Evolutionary conservation across 2,797 vertebrate species (phyloP).

Genomic region (Myotis planiceps): DNA sequence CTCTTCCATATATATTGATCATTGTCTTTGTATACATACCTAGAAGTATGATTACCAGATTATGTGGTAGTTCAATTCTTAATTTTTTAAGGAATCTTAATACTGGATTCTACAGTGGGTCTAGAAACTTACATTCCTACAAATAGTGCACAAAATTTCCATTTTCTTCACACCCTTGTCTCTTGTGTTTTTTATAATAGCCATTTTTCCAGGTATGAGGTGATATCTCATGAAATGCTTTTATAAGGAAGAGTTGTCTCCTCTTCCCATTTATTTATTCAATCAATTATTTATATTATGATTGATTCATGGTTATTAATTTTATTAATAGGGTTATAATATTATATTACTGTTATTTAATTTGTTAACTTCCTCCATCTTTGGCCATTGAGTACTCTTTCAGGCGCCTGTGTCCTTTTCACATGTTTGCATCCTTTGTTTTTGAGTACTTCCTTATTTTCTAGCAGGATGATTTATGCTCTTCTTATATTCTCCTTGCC

Average conservation of each 20-base stretch:
- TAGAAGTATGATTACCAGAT: neutral
- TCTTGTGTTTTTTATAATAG: neutral
- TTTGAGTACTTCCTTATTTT: constrained; percentile 11
- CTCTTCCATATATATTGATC: neutral
- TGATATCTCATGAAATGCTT: neutral
- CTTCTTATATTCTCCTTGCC: neutral
- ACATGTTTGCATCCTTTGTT: neutral
- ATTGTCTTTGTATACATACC: neutral
- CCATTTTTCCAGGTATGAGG: neutral
- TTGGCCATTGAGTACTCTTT: neutral
- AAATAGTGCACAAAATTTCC: neutral
- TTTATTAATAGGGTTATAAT: neutral
- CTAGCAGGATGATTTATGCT: neutral
- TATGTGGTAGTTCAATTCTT: neutral
- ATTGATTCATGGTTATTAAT: neutral
- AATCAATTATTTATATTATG: neutral
- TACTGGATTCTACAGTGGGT: neutral
- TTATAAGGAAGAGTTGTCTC: neutral
- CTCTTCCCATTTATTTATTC: neutral
- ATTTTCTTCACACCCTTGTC: neutral
- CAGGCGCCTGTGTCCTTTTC: neutral
- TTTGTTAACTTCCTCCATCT: neutral
- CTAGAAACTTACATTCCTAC: neutral
- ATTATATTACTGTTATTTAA: neutral
- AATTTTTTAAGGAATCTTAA: neutral